Evolutionary conservation across 2,888 invertebrate species (phyloP).

Genomic region (Lasioglossum pauxillum): DNA sequence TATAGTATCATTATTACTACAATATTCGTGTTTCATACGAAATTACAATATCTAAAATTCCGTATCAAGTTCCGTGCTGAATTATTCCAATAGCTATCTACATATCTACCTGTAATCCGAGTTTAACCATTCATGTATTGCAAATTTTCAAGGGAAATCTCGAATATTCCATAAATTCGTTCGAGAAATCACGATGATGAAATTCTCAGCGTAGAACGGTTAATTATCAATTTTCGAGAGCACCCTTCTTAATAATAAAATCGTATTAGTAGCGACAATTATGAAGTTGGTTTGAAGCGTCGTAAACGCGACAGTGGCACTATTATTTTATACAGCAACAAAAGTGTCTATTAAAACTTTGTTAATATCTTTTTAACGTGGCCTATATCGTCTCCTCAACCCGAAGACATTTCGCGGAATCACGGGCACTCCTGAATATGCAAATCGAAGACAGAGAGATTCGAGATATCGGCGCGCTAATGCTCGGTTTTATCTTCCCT

Average conservation of each 20-base stretch:
- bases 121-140: neutral
- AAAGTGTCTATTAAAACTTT: neutral
- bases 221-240: neutral
- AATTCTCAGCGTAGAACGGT: neutral
- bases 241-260: too few relatives aligned
- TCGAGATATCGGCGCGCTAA: conserved; percentile 28
- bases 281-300: neutral
- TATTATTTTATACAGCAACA: neutral
- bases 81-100: neutral
- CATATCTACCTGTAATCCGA: neutral
- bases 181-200: neutral
- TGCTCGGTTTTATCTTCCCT: conserved; percentile 7
- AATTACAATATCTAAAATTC: neutral
- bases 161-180: neutral
- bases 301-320: neutral
- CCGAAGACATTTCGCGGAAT: neutral
- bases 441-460: conserved; percentile 33
- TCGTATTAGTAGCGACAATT: neutral
- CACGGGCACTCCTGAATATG: conserved; percentile 28
- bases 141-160: neutral
- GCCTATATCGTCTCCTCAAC: neutral
- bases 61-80: neutral
- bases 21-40: neutral
- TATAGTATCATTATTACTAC: neutral
- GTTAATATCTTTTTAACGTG: neutral